Conservation (phyloP, 1,140 invertebrate species). For the Caerostris darwini region DNA sequence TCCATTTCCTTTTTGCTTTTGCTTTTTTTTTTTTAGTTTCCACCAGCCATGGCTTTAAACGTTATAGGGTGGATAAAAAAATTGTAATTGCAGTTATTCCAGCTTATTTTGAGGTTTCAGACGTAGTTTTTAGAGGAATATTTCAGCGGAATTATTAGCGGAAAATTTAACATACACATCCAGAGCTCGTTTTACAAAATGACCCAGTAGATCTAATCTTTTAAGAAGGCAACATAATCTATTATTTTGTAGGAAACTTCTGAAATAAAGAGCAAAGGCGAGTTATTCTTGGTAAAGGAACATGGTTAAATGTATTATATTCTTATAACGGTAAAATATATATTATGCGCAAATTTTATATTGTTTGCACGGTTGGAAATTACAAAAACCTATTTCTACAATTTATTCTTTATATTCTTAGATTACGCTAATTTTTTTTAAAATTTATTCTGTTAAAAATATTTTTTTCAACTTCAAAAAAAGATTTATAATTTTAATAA, state of each 20-base stretch:
- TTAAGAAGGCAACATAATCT: constrained; percentile 20
- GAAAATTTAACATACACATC: constrained; percentile 6
- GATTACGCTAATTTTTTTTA: too few species aligned
- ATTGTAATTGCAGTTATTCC: constrained; percentile 33
- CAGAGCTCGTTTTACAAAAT: constrained; percentile 22
- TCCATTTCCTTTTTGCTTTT: constrained; percentile 29
- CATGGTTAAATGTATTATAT: too few species aligned
- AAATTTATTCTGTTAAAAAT: too few species aligned
- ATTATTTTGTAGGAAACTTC: constrained; percentile 11
- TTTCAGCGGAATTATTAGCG: not conserved
- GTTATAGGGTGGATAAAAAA: constrained; percentile 17
- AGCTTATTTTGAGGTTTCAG: constrained; percentile 38
- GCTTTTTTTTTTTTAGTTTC: not conserved
- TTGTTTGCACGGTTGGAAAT: too few species aligned
- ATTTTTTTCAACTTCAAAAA: too few species aligned
- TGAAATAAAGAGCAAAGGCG: not conserved
- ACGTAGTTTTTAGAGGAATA: not conserved
- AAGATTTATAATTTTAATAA: too few species aligned
- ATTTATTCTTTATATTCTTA: too few species aligned
- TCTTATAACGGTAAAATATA: too few species aligned
- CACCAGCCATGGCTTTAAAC: not conserved
- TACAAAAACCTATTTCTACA: too few species aligned
- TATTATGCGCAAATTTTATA: too few species aligned
- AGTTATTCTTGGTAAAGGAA: not conserved
- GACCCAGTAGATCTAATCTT: constrained; percentile 12